Conservation (phyloP, 2,888 invertebrate genomes). For the Troglohyphantes excavatus region DNA sequence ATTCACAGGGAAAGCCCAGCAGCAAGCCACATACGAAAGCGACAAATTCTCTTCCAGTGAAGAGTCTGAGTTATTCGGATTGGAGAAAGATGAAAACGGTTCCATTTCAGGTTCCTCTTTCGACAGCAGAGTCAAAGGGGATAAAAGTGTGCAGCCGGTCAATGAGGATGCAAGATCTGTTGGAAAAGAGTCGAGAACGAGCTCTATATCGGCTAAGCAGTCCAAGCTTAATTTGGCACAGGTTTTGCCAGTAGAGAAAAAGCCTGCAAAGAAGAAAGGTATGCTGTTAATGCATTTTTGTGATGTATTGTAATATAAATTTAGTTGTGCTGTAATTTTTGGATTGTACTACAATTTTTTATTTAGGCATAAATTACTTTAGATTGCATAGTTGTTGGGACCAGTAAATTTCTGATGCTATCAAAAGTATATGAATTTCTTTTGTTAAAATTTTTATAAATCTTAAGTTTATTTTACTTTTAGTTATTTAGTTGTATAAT, state of each 20-base stretch:
- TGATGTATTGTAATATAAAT: too few relatives aligned
- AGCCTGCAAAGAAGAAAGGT: conserved; percentile 62
- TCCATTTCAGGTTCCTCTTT: conserved; percentile 66
- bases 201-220: conserved; percentile 52
- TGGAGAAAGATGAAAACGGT: conserved; percentile 63
- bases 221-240: conserved; percentile 58
- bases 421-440: too few relatives aligned
- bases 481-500: too few relatives aligned
- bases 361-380: too few relatives aligned
- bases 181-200: conserved; percentile 29
- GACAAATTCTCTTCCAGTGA: conserved; percentile 66
- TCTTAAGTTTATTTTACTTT: too few relatives aligned
- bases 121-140: conserved; percentile 29
- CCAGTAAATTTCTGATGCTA: too few relatives aligned
- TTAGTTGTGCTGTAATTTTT: too few relatives aligned
- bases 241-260: conserved; percentile 61
- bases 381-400: too few relatives aligned
- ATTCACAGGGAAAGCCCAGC: conserved; percentile 23
- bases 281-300: not conserved
- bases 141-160: not conserved
- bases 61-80: conserved; percentile 71
- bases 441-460: too few relatives aligned
- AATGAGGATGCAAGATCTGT: conserved; percentile 10
- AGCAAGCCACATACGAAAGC: conserved; percentile 18
- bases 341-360: too few relatives aligned